Evolutionary conservation across 2,113 vertebrate species (phyloP).

Genomic region (Dromas ardeola): DNA sequence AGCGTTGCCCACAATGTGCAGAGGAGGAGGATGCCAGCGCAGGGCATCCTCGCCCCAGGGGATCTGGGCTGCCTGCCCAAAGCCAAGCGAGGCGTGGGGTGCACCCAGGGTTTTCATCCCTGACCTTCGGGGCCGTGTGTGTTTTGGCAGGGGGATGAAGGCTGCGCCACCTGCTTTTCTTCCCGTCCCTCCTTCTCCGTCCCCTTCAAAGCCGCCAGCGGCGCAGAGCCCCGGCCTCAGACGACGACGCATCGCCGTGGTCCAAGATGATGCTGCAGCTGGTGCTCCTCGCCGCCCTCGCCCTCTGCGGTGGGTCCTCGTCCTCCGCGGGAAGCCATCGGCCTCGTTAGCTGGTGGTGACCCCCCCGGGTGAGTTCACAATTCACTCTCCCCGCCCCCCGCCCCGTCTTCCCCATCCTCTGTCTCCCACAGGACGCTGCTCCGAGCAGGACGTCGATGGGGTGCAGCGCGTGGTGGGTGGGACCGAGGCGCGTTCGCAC

Average conservation of each 20-base stretch:
- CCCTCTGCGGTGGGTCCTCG: not conserved
- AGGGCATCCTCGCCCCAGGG: fast-evolving
- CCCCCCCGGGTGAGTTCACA: fast-evolving
- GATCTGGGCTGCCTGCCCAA: not conserved
- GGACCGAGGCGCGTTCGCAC: conserved; percentile 73
- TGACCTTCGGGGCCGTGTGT: fast-evolving
- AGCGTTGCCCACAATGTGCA: fast-evolving
- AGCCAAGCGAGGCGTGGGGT: fast-evolving
- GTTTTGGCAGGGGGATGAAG: not conserved
- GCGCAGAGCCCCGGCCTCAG: fast-evolving
- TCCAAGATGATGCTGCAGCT: not conserved
- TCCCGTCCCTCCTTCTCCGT: not conserved
- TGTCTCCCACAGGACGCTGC: conserved; percentile 74
- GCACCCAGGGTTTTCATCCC: fast-evolving
- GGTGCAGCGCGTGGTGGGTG: conserved; percentile 83
- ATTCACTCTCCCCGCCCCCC: not conserved
- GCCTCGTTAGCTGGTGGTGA: fast-evolving
- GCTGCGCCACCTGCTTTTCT: not conserved
- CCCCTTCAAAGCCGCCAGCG: not conserved
- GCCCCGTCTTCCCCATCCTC: not conserved
- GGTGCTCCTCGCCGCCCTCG: conserved; percentile 8
- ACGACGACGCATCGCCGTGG: fast-evolving
- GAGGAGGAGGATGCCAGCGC: not conserved
- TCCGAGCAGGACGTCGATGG: conserved; percentile 57
- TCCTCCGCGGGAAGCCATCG: fast-evolving